A percentile compares a stretch with the other conserved stretches of the same genome.
Conservation (phyloP, 2,113 vertebrate genomes). For the Morphnarchus princeps region DNA sequence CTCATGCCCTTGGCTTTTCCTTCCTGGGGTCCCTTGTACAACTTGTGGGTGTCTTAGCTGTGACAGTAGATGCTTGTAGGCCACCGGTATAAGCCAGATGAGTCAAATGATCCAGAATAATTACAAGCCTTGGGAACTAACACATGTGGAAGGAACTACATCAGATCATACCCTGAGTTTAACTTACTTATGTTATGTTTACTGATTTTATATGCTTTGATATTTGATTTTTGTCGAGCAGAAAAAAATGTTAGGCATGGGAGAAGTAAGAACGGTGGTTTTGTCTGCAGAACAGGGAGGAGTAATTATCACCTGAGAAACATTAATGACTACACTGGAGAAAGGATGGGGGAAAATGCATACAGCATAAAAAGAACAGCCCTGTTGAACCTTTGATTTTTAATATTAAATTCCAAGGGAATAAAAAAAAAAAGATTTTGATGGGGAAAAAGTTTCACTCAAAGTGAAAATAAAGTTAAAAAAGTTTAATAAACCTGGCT, state of each 20-base stretch:
- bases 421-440: background rate
- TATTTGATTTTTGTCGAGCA: background rate
- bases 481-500: background rate
- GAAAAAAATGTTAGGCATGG: background rate
- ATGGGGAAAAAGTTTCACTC: background rate
- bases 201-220: background rate
- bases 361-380: background rate
- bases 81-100: background rate
- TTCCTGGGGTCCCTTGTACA: accelerated
- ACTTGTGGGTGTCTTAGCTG: background rate
- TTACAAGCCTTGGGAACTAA: background rate
- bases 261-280: background rate
- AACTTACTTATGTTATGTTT: background rate
- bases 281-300: background rate
- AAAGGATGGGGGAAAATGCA: background rate
- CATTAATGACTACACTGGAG: background rate
- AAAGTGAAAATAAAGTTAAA: background rate
- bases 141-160: background rate
- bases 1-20: background rate
- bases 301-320: background rate
- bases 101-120: background rate
- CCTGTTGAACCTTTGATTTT: background rate
- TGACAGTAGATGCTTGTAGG: background rate
- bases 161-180: background rate
- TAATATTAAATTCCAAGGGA: background rate